phyloP scores from a whole-genome alignment of 2,113 vertebrate species.

The Podilymbus podiceps region DNA sequence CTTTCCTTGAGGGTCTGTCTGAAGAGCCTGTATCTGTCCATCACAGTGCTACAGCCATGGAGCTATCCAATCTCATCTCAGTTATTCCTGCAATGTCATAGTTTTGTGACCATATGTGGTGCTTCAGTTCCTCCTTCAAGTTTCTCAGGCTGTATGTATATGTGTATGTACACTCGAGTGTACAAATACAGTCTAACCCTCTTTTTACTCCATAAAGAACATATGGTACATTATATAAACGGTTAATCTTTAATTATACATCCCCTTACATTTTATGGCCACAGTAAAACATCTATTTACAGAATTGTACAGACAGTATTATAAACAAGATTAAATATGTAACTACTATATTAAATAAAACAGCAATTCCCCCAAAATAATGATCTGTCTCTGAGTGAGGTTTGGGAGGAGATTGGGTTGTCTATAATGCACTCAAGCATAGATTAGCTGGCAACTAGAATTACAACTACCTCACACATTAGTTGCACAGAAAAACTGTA shows the following conservation, averaged over 20 bases:
- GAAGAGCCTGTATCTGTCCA: neutral
- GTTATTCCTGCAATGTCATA: neutral
- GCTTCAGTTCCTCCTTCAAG: neutral
- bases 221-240: neutral
- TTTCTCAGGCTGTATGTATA: neutral
- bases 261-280: neutral
- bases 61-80: neutral
- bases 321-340: neutral
- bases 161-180: neutral
- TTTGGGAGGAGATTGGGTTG: neutral
- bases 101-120: neutral
- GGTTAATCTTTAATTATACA: neutral
- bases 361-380: neutral
- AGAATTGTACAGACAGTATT: neutral
- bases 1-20: neutral
- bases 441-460: neutral
- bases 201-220: neutral
- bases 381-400: neutral
- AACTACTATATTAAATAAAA: slow-evolving; percentile 16
- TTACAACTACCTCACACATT: neutral
- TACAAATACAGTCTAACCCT: neutral
- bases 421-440: neutral
- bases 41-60: neutral
- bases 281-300: neutral
- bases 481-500: neutral